Conservation (phyloP, 1,140 invertebrate species). For the Babylonia areolata region DNA sequence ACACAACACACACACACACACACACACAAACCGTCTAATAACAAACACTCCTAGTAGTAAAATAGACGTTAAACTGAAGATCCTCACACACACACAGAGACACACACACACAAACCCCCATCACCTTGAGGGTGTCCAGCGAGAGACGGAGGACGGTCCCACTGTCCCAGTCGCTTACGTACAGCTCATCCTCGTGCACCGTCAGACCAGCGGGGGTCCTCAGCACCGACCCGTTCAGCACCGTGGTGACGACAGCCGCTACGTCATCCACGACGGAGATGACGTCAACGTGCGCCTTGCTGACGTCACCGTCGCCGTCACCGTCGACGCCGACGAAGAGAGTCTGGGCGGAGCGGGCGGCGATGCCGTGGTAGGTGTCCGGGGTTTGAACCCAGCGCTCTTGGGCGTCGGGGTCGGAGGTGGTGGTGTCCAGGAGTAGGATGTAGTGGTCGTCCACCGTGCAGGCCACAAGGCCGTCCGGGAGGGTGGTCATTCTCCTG, state of each 20-base stretch:
- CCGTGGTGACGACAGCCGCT: not conserved
- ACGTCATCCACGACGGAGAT: not conserved
- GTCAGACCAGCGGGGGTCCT: not conserved
- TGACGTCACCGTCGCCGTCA: not conserved
- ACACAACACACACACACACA: too few species aligned
- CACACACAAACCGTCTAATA: too few species aligned
- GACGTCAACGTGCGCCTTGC: not conserved
- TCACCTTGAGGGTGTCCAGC: not conserved
- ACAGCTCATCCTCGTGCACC: not conserved
- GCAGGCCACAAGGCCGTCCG: not conserved
- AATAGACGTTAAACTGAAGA: too few species aligned
- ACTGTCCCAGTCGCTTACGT: slow-evolving; percentile 15
- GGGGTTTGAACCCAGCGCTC: not conserved
- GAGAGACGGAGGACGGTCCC: not conserved
- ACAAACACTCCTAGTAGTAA: too few species aligned
- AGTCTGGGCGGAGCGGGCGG: not conserved
- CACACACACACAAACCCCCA: too few species aligned
- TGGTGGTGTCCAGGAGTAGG: not conserved
- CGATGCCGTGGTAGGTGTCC: not conserved
- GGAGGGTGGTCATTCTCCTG: not conserved
- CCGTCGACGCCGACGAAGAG: not conserved
- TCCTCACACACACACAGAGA: too few species aligned
- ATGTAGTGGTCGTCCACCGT: slow-evolving; percentile 5
- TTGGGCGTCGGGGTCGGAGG: not conserved
- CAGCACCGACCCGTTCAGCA: not conserved